Evolutionary conservation across 2,888 invertebrate species (phyloP).

Genomic region (Zhuqinia jingwanae): DNA sequence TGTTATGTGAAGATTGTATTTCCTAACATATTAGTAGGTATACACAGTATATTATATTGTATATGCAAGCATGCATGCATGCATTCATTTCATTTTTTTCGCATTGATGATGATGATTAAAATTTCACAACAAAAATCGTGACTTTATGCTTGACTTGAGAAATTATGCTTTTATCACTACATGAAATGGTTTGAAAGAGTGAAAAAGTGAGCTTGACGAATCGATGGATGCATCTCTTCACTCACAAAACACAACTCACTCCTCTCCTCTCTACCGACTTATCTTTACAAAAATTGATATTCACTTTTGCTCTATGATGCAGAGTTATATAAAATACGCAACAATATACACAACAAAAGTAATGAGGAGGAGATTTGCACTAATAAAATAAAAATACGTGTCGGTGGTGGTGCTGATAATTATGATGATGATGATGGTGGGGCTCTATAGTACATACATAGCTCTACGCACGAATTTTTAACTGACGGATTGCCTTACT

Average conservation of each 20-base stretch:
- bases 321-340: slow-evolving; percentile 18
- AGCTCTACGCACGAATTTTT: slow-evolving; percentile 19
- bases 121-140: slow-evolving; percentile 70
- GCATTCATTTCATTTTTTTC: slow-evolving; percentile 52
- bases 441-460: too few relatives aligned
- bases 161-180: slow-evolving; percentile 54
- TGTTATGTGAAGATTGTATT: neutral
- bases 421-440: neutral
- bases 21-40: neutral
- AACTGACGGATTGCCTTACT: slow-evolving; percentile 20
- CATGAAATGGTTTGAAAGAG: slow-evolving; percentile 28
- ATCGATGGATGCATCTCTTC: slow-evolving; percentile 57
- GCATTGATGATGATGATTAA: slow-evolving; percentile 25
- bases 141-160: slow-evolving; percentile 67
- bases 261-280: neutral
- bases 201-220: slow-evolving; percentile 66
- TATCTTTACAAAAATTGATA: neutral
- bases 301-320: neutral
- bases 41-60: neutral
- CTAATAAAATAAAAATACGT: slow-evolving; percentile 38
- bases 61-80: neutral
- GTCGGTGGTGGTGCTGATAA: neutral
- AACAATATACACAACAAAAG: slow-evolving; percentile 24
- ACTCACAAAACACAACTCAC: slow-evolving; percentile 13
- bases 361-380: slow-evolving; percentile 25